Evolutionary conservation across 2,888 invertebrate species (phyloP), one percentile per base, ranked within the genome.

Genomic region (Suillia variegata): DNA sequence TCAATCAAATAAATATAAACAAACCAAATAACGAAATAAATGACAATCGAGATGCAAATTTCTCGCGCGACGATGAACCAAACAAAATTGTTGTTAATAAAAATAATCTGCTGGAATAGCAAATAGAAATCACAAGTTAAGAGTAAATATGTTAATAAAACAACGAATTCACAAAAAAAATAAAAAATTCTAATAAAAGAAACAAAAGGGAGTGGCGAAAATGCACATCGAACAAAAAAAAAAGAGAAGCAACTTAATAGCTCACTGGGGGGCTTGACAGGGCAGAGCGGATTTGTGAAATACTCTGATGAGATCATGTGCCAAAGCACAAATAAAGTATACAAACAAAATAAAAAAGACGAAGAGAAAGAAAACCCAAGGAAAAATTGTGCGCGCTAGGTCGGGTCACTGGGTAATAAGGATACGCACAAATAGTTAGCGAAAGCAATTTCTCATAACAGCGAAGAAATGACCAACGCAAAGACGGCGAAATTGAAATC

Each of bases 331-430:
- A 18, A 18, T 18, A 6, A 38, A 20, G 45, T 18, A 8, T 4
- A 17, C 5, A 20, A 45, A 13, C 18, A 13, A 17, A 45, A 45
- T 5, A 20, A 45, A 5, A 45, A 45, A 20, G 45, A 45, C 17
- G 18, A 45, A 45, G 6, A 45, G 45, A 45, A 45, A 45, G 4
- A 20, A 45, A 45, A 20, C 45, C 18, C 20, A 45, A 45, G 20
- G 45, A 20, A 20, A 45, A 45, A 8, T n/a, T 17, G 18, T 45
- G 45, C 6, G 18, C 5, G 3, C 18, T 20, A 45, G 60, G n/a
- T n/a, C n/a, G n/a, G 64, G 62, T 60, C 58, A 64, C 24, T 62
- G 64, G 60, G 56, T 60, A 54, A 62, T 49, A 61, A 57, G 61
- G 61, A 55, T 54, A 61, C 45, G 24, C 45, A 45, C 18, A 45